Base-by-base conservation (phyloP, 2,113 vertebrate species). In the Peromyscus maniculatus region DNA sequence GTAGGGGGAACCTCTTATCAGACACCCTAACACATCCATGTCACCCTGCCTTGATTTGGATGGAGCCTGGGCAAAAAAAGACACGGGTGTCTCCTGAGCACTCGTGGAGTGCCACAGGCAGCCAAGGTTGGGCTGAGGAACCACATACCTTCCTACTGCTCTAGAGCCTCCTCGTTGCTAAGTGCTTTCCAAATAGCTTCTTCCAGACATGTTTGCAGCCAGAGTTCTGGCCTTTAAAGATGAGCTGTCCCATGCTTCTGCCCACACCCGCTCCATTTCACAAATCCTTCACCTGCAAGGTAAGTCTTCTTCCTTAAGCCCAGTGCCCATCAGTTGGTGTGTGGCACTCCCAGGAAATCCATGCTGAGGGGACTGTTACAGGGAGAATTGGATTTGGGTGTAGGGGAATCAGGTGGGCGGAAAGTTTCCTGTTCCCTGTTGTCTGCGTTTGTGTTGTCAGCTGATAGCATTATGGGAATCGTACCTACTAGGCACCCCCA, bases 1-100 rank as follows among this genome's bases (percentile, higher is more conserved):
- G 2, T 2, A 0, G 64, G 26, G 16, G 16, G 26, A 10, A 7
- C 43, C 43, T 8, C 0, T 67, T 36, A 52, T 0, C 21, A 5
- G 49, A 59, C 0, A 3, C 74, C 57, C 0, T 10, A 13, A 19
- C 26, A 59, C 55, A 2, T 10, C 52, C n/a, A 84, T 43, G 74
- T 52, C 39, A 7, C 39, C 16, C 12, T 43, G 46, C 17, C 1
- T 8, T 49, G 43, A 69, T 11, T 19, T 10, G 39, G 86, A 21
- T 3, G 55, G 92, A 43, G 15, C 31, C 24, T 11, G 66, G 89
- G 46, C 31, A 3, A 1, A 5, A 3, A 57, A 49, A 7, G n/a
- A 28, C 11, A 33, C 10, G 10, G 31, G 36, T 0, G 5, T 22
- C 2, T 31, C 11, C 91, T 0, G 8, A 1, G 1, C 0, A 15